These are phyloP conservation scores for Pelobates fuscus DNA, from an alignment of 2,113 vertebrate genomes.

Conservation along the genomic window DNA sequence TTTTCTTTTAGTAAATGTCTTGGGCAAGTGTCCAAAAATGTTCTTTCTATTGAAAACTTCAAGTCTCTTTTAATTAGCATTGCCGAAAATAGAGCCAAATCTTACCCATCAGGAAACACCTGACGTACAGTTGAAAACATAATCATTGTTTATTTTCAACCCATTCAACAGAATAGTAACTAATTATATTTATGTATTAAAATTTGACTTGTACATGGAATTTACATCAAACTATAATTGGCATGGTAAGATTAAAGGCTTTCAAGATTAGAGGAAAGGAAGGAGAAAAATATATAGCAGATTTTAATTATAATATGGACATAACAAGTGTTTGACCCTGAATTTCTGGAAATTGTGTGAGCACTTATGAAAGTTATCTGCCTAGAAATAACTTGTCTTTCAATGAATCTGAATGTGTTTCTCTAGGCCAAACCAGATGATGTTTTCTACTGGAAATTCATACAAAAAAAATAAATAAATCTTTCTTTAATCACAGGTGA, in stretches of 20 bases:
- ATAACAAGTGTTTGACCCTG: too few species aligned
- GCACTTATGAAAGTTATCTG: too few species aligned
- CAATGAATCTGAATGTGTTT: too few species aligned
- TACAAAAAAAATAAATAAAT: too few species aligned
- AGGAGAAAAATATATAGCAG: background rate
- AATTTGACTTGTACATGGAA: background rate
- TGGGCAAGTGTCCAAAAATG: slow-evolving; percentile 33
- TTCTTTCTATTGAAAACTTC: slow-evolving; percentile 37
- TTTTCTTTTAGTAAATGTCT: slow-evolving; percentile 15
- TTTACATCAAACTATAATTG: background rate
- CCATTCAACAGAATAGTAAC: background rate
- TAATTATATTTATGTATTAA: slow-evolving; percentile 1
- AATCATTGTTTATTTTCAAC: slow-evolving; percentile 6
- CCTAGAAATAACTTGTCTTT: too few species aligned
- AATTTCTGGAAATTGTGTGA: too few species aligned
- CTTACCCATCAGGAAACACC: slow-evolving; percentile 32
- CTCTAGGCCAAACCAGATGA: too few species aligned
- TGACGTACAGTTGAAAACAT: background rate
- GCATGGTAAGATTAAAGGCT: slow-evolving; percentile 1
- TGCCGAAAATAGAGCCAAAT: slow-evolving; percentile 24
- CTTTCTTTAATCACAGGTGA: too few species aligned
- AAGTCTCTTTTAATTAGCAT: slow-evolving; percentile 35
- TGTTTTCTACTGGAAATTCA: too few species aligned
- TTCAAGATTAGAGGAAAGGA: background rate
- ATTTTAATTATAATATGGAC: background rate